Evolutionary conservation across 2,888 invertebrate genomes (phyloP).

Genomic region (Tachina grossa): DNA sequence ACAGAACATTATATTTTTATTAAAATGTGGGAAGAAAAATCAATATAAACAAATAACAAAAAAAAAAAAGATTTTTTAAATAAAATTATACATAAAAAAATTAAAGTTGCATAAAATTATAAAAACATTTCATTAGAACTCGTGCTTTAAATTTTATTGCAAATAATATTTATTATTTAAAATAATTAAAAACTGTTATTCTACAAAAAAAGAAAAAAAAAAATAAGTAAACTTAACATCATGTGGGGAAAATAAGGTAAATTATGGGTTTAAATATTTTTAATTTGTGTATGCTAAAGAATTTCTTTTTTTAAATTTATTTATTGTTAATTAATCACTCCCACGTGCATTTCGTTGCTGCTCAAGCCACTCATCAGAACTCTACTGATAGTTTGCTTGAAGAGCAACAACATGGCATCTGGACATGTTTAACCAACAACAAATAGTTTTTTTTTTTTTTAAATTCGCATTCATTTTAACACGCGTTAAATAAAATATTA

Average conservation of each 20-base stretch:
- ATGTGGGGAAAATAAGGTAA: not conserved
- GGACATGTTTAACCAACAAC: no score
- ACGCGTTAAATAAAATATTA: no score
- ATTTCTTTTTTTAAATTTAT: no score
- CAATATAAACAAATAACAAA: not conserved
- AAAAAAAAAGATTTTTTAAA: not conserved
- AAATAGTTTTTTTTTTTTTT: no score
- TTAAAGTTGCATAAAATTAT: not conserved
- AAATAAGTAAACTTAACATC: not conserved
- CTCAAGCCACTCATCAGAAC: no score
- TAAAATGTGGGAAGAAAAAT: not conserved
- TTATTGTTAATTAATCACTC: no score
- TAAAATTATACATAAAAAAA: not conserved
- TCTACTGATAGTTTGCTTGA: no score
- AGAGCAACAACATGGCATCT: no score
- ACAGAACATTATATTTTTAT: conserved; percentile 37
- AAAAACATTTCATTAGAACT: not conserved
- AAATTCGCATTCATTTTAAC: no score
- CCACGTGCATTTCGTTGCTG: no score
- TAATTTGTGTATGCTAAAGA: not conserved
- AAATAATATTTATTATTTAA: not conserved
- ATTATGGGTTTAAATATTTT: not conserved
- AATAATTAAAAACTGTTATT: not conserved
- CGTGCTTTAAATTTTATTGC: no score
- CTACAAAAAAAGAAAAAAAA: not conserved